These are phyloP conservation scores for Drosophila aff. DNA, from an alignment of 1,140 invertebrate species.

Conservation along the genomic window DNA sequence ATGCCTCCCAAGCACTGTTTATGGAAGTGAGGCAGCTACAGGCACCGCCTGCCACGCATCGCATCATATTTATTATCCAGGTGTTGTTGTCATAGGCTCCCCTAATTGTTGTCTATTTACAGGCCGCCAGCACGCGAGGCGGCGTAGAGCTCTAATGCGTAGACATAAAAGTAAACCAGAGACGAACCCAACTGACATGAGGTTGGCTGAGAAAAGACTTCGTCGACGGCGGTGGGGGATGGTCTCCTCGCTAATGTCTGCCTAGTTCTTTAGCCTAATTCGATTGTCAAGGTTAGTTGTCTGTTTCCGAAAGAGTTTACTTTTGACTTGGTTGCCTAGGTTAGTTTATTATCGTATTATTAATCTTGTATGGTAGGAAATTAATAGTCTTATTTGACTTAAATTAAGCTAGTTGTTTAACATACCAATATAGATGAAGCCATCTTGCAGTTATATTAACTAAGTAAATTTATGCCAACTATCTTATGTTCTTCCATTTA, in stretches of 20 bases:
- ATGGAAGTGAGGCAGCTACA: constrained; percentile 24
- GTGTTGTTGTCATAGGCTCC: constrained; percentile 81
- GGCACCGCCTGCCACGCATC: constrained; percentile 73
- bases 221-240: constrained; percentile 29
- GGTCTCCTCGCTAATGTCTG: constrained; percentile 33
- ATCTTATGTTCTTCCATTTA: background rate
- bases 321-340: constrained; percentile 19
- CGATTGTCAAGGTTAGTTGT: constrained; percentile 73
- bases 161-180: constrained; percentile 62
- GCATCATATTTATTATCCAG: constrained; percentile 61
- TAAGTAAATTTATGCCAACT: background rate
- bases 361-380: background rate
- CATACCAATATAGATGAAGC: constrained; percentile 56
- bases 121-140: constrained; percentile 63
- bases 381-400: background rate
- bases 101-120: constrained; percentile 81
- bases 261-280: constrained; percentile 57
- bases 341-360: constrained; percentile 6
- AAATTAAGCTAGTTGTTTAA: constrained; percentile 11
- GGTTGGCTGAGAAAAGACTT: constrained; percentile 4
- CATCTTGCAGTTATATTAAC: constrained; percentile 34
- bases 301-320: constrained; percentile 20
- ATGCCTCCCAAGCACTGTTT: constrained; percentile 6
- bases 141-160: constrained; percentile 49
- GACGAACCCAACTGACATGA: constrained; percentile 28